Conservation (phyloP, 2,888 invertebrate species). For the Tetranychus piercei region DNA sequence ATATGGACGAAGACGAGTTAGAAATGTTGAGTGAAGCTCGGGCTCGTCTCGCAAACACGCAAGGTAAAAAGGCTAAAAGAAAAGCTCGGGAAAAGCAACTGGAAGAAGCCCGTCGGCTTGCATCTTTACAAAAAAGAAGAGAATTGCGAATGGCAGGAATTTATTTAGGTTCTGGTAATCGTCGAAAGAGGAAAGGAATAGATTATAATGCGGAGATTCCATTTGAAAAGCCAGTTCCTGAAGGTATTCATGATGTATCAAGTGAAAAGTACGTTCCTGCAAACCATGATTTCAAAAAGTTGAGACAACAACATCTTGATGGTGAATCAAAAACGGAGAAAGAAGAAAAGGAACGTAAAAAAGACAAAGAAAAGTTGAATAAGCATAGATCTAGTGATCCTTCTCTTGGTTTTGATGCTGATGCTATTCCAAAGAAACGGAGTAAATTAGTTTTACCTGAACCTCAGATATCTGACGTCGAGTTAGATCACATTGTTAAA, state of each 20-base stretch:
- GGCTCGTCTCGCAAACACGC: conserved; percentile 93
- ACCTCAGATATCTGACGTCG: conserved; percentile 83
- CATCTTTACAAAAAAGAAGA: conserved; percentile 88
- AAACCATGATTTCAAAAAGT: conserved; percentile 68
- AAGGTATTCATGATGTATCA: conserved; percentile 84
- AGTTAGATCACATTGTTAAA: conserved; percentile 39
- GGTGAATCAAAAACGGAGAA: conserved; percentile 73
- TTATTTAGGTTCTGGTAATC: conserved; percentile 33
- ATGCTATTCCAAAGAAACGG: conserved; percentile 64
- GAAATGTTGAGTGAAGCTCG: conserved; percentile 99
- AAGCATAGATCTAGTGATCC: conserved; percentile 80
- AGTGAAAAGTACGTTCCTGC: conserved; percentile 69
- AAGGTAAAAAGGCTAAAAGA: conserved; percentile 51
- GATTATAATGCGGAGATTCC: conserved; percentile 95
- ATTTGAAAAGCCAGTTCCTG: conserved; percentile 68
- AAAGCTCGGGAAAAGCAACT: conserved; percentile 89
- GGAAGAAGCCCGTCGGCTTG: conserved; percentile 86
- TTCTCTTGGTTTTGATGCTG: conserved; percentile 63
- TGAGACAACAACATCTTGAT: conserved; percentile 78
- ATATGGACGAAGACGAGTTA: conserved; percentile 98
- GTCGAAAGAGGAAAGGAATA: conserved; percentile 54
- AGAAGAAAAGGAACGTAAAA: conserved; percentile 78
- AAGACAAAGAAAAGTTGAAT: conserved; percentile 85
- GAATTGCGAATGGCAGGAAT: conserved; percentile 95
- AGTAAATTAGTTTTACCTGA: conserved; percentile 88